A percentile compares a stretch with the other conserved stretches of the same genome.
These are phyloP conservation scores for Diaperis boleti DNA, from an alignment of 2,888 invertebrate species.

Conservation along the genomic window DNA sequence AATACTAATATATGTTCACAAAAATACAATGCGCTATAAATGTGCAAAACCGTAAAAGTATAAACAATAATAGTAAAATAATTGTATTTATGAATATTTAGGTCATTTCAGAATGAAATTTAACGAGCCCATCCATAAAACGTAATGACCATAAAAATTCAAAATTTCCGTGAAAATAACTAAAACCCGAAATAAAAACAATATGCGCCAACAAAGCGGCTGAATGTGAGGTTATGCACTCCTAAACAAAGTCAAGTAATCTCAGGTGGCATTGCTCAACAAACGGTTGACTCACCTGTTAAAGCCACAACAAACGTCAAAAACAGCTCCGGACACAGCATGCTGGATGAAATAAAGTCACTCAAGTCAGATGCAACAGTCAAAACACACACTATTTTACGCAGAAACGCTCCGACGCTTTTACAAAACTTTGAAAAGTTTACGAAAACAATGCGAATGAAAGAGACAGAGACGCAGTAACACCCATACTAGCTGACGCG, in stretches of 20 bases:
- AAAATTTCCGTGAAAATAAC: background rate
- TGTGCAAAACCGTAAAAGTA: too few species aligned
- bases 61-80: too few species aligned
- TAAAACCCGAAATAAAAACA: constrained; percentile 3
- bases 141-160: too few species aligned
- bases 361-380: constrained; percentile 38
- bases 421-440: constrained; percentile 48
- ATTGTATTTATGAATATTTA: too few species aligned
- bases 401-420: constrained; percentile 3
- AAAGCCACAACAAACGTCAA: constrained; percentile 43
- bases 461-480: background rate
- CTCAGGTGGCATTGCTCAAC: constrained; percentile 41
- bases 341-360: constrained; percentile 42
- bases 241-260: constrained; percentile 31
- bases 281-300: constrained; percentile 49
- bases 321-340: constrained; percentile 43
- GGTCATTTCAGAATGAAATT: too few species aligned
- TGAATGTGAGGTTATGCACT: constrained; percentile 32
- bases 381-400: constrained; percentile 36
- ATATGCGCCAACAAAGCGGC: constrained; percentile 2
- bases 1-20: too few species aligned
- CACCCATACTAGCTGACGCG: constrained; percentile 39
- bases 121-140: too few species aligned
- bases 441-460: constrained; percentile 44
- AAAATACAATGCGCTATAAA: too few species aligned